These are phyloP conservation scores for Nanorana parkeri DNA, from an alignment of 2,113 vertebrate species.

Conservation along the genomic window DNA sequence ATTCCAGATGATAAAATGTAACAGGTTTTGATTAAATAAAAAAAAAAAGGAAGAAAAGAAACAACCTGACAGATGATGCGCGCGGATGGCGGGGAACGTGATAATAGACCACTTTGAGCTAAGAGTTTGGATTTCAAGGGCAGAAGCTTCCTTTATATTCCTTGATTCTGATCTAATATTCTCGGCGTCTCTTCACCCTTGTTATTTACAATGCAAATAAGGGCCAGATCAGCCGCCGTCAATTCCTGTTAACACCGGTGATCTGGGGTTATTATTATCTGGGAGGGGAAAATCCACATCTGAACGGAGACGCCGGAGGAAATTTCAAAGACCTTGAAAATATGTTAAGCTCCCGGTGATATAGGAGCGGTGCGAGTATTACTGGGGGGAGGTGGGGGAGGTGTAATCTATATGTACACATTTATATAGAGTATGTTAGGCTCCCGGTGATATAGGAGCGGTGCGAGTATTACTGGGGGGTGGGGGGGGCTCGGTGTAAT, in stretches of 20 bases:
- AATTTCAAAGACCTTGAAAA: constrained; percentile 48
- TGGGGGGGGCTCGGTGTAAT: too few relatives aligned
- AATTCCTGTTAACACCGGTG: constrained; percentile 47
- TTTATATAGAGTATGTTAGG: neutral
- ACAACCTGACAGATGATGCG: constrained; percentile 37
- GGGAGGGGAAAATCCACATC: constrained; percentile 18
- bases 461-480: neutral
- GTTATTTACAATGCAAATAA: constrained; percentile 57
- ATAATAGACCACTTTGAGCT: constrained; percentile 26
- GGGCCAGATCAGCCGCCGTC: constrained; percentile 47
- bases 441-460: neutral
- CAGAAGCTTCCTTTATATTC: constrained; percentile 35
- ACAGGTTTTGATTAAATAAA: constrained; percentile 18
- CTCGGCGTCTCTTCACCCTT: constrained; percentile 6
- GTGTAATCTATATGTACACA: neutral
- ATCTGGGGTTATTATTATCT: constrained; percentile 52
- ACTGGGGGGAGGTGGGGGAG: neutral
- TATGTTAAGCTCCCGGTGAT: neutral
- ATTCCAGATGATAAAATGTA: constrained; percentile 32
- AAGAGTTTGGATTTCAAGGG: constrained; percentile 47
- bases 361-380: neutral
- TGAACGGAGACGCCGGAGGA: neutral
- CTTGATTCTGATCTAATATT: constrained; percentile 54
- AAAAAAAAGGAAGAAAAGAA: constrained; percentile 16
- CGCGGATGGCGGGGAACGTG: constrained; percentile 14